Conservation (phyloP, 2,888 invertebrate genomes). For the Agrotis ipsilon region DNA sequence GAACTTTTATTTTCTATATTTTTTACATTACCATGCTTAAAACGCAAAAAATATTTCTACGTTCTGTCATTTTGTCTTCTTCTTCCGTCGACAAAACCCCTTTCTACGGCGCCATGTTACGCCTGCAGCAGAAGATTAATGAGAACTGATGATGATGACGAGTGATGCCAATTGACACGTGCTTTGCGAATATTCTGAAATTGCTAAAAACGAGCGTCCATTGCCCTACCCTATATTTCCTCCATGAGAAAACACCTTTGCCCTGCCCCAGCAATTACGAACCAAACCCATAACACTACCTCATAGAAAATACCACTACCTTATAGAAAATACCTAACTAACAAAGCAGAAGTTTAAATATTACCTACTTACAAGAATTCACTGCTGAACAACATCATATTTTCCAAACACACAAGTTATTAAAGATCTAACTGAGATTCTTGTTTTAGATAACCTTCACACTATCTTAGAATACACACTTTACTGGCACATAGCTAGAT, state of each 20-base stretch:
- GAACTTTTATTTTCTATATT: too few relatives aligned
- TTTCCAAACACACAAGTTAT: slow-evolving; percentile 38
- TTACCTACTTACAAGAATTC: slow-evolving; percentile 13
- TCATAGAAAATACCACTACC: slow-evolving; percentile 5
- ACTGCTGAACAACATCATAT: slow-evolving; percentile 36
- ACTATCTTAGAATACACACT: slow-evolving; percentile 20
- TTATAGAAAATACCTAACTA: slow-evolving; percentile 2
- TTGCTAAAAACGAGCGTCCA: too few relatives aligned
- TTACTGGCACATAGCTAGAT: slow-evolving; percentile 27
- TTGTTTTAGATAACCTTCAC: slow-evolving; percentile 48
- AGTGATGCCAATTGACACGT: too few relatives aligned
- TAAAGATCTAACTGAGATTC: slow-evolving; percentile 44
- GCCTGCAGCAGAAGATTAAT: too few relatives aligned
- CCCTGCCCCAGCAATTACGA: neutral
- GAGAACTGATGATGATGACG: too few relatives aligned
- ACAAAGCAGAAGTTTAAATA: slow-evolving; percentile 1
- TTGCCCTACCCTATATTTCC: neutral
- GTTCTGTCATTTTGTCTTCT: too few relatives aligned
- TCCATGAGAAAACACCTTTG: neutral
- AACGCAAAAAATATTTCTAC: too few relatives aligned
- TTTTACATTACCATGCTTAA: too few relatives aligned
- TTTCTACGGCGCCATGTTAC: too few relatives aligned
- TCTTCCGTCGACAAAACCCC: too few relatives aligned
- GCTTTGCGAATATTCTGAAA: too few relatives aligned
- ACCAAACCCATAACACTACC: neutral